Evolutionary conservation across 2,888 invertebrate species (phyloP).

Genomic region (Ichneumon xanthorius): DNA sequence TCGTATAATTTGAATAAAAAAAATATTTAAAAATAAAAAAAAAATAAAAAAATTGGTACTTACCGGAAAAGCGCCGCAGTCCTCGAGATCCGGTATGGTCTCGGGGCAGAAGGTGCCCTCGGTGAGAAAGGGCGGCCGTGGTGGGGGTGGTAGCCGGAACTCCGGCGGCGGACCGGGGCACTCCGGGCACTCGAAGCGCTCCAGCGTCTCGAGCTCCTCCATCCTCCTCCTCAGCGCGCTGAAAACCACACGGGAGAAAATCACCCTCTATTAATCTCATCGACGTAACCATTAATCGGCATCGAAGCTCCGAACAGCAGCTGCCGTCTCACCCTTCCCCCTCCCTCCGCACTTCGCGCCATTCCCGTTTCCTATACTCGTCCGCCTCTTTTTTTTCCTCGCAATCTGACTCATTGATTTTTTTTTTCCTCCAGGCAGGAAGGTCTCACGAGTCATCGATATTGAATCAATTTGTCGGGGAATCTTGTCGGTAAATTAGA

Average conservation of each 20-base stretch:
- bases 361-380: slow-evolving; percentile 23
- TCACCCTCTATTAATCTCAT: slow-evolving; percentile 83
- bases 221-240: slow-evolving; percentile 86
- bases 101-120: slow-evolving; percentile 90
- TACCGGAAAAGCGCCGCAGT: slow-evolving; percentile 92
- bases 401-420: slow-evolving; percentile 18
- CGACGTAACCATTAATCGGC: slow-evolving; percentile 85
- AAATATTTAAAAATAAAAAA: not conserved
- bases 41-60: slow-evolving; percentile 82
- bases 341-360: not conserved
- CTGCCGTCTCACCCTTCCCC: slow-evolving; percentile 6
- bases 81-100: slow-evolving; percentile 90
- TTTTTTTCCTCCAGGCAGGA: slow-evolving; percentile 15
- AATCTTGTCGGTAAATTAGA: slow-evolving; percentile 41
- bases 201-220: slow-evolving; percentile 91
- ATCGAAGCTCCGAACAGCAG: slow-evolving; percentile 84
- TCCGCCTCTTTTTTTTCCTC: not conserved
- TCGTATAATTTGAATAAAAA: not conserved
- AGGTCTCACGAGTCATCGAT: slow-evolving; percentile 24
- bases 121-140: slow-evolving; percentile 90
- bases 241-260: slow-evolving; percentile 85
- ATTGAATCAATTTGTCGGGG: slow-evolving; percentile 39
- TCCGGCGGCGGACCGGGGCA: slow-evolving; percentile 91
- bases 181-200: slow-evolving; percentile 90
- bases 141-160: slow-evolving; percentile 91